A percentile compares a stretch with the other conserved stretches of the same genome.
Evolutionary conservation across 2,797 vertebrate species (phyloP).

Genomic region (Micropoecilia bifurca): DNA sequence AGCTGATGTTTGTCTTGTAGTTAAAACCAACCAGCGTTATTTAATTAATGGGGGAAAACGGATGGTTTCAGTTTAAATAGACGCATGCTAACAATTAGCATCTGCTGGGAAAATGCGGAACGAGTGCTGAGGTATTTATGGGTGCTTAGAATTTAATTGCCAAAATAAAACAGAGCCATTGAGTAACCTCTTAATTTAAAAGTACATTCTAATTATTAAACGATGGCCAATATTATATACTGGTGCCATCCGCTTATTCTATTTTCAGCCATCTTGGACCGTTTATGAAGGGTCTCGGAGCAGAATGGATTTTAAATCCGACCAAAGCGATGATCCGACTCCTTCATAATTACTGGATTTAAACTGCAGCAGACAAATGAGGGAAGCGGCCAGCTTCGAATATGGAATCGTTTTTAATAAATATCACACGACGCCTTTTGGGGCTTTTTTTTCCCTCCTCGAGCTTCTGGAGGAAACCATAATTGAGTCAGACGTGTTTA

Average conservation of each 20-base stretch:
- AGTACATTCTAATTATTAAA: background rate
- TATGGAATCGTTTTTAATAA: slow-evolving; percentile 1
- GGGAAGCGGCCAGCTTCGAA: background rate
- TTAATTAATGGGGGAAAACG: background rate
- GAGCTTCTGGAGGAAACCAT: background rate
- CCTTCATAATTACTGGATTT: slow-evolving; percentile 38
- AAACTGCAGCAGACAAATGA: slow-evolving; percentile 14
- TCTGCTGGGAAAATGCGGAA: background rate
- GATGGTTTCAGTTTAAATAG: background rate
- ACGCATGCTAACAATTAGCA: background rate
- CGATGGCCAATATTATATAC: background rate
- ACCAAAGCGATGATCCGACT: slow-evolving; percentile 4
- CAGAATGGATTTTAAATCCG: slow-evolving; percentile 20
- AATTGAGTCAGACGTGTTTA: slow-evolving; percentile 8
- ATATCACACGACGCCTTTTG: background rate
- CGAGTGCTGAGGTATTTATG: background rate
- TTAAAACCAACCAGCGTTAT: background rate
- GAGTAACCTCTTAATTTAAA: background rate
- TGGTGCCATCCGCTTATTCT: background rate
- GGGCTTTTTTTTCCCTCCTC: background rate
- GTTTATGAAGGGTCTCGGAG: slow-evolving; percentile 14
- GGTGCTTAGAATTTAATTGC: background rate
- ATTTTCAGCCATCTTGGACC: background rate
- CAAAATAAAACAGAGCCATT: background rate
- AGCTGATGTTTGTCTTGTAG: background rate